phyloP scores from a whole-genome alignment of 2,888 invertebrate species.

The Thereva nobilitata region DNA sequence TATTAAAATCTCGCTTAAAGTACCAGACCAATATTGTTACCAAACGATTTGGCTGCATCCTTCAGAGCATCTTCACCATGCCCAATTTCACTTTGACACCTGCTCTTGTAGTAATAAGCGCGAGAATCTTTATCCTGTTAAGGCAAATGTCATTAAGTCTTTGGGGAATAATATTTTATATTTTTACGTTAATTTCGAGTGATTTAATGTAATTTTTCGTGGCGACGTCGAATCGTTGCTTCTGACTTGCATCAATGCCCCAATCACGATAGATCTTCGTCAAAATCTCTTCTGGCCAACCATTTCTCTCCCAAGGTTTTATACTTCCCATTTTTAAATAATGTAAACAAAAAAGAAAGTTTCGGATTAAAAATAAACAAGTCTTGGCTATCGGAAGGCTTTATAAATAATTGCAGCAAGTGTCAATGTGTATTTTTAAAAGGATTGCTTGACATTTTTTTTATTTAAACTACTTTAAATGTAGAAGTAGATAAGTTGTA shows the following conservation, averaged over 20 bases:
- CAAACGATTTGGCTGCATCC: constrained; percentile 28
- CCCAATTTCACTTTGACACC: constrained; percentile 30
- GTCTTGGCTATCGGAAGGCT: too few species aligned
- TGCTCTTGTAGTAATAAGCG: constrained; percentile 30
- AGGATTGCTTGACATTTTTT: too few species aligned
- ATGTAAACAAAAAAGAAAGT: neutral
- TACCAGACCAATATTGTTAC: constrained; percentile 5
- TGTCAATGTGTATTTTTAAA: too few species aligned
- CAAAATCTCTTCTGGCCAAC: constrained; percentile 34
- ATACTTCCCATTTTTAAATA: constrained; percentile 1
- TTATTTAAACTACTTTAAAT: too few species aligned
- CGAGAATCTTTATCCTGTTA: constrained; percentile 21
- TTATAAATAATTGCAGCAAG: too few species aligned
- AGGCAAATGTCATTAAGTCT: neutral
- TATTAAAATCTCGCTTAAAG: neutral
- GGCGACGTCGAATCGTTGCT: constrained; percentile 35
- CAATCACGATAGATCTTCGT: constrained; percentile 38
- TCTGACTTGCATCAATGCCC: constrained; percentile 27
- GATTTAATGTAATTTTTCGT: constrained; percentile 32
- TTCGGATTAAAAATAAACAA: neutral
- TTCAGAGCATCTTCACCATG: constrained; percentile 17
- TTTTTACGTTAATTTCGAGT: constrained; percentile 35
- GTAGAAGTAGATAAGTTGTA: too few species aligned
- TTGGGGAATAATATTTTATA: too few species aligned
- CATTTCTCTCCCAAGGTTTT: constrained; percentile 29